A percentile compares a stretch with the other conserved stretches of the same genome.
phyloP scores from a whole-genome alignment of 2,113 vertebrate genomes.

The Marmota monax region DNA sequence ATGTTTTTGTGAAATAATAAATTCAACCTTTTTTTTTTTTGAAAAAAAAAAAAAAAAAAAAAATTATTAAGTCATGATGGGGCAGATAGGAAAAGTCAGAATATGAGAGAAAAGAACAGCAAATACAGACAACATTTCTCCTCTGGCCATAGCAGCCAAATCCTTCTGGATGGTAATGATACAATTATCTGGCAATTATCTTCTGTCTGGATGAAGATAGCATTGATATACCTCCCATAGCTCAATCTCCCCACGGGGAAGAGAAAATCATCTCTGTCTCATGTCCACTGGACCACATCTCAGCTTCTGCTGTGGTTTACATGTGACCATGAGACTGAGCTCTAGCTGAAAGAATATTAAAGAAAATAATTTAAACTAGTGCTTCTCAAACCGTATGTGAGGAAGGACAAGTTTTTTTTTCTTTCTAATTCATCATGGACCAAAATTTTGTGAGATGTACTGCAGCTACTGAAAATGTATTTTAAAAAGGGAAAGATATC shows the following conservation, averaged over 20 bases:
- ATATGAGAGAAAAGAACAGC: neutral
- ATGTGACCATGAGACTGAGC: neutral
- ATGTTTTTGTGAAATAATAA: no score
- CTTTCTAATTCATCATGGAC: neutral
- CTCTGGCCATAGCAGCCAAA: neutral
- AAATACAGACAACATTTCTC: neutral
- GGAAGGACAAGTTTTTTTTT: neutral
- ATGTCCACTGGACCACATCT: neutral
- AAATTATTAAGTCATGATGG: neutral
- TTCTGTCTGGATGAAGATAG: neutral
- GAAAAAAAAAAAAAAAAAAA: no score
- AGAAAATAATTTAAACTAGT: neutral
- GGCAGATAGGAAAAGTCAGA: neutral
- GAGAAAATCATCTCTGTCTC: neutral
- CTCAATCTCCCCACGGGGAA: neutral
- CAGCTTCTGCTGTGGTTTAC: neutral
- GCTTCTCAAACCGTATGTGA: neutral
- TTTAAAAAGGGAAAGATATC: neutral
- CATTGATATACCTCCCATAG: neutral
- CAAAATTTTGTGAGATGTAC: neutral
- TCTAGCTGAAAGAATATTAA: neutral
- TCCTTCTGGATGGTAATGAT: neutral
- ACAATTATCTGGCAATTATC: neutral
- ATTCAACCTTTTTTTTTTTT: no score
- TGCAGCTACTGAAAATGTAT: neutral